Evolutionary conservation across 1,140 invertebrate genomes (phyloP).

Genomic region (Fopius arisanus): DNA sequence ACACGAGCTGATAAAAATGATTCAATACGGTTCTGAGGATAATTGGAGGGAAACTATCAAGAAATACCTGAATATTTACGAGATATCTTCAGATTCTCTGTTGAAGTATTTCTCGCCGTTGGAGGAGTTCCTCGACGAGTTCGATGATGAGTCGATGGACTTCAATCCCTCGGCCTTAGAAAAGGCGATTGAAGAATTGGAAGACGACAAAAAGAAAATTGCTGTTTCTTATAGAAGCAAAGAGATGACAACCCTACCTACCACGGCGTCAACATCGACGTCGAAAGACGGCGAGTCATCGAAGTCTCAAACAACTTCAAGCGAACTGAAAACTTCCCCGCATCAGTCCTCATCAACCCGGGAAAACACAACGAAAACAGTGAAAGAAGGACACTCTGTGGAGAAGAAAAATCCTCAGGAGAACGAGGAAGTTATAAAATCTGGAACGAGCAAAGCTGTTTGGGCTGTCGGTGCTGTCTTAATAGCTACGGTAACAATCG

Average conservation of each 20-base stretch:
- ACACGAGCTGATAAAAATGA: constrained; percentile 42
- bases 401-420: neutral
- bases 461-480: constrained; percentile 53
- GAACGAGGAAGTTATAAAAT: constrained; percentile 36
- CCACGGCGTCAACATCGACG: constrained; percentile 23
- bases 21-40: constrained; percentile 38
- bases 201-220: constrained; percentile 33
- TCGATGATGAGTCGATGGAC: constrained; percentile 35
- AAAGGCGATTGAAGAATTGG: constrained; percentile 40
- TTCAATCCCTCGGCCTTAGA: constrained; percentile 36
- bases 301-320: neutral
- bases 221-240: constrained; percentile 42
- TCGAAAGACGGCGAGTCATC: neutral
- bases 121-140: constrained; percentile 47
- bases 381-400: neutral
- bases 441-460: constrained; percentile 51
- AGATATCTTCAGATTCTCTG: constrained; percentile 38
- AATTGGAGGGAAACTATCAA: constrained; percentile 43
- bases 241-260: constrained; percentile 36
- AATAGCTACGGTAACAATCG: constrained; percentile 49
- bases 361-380: neutral
- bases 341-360: neutral
- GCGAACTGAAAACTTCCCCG: neutral
- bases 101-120: constrained; percentile 47
- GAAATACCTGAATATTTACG: constrained; percentile 44